Conservation (phyloP, 2,888 invertebrate species). For the Orthosia cruda region DNA sequence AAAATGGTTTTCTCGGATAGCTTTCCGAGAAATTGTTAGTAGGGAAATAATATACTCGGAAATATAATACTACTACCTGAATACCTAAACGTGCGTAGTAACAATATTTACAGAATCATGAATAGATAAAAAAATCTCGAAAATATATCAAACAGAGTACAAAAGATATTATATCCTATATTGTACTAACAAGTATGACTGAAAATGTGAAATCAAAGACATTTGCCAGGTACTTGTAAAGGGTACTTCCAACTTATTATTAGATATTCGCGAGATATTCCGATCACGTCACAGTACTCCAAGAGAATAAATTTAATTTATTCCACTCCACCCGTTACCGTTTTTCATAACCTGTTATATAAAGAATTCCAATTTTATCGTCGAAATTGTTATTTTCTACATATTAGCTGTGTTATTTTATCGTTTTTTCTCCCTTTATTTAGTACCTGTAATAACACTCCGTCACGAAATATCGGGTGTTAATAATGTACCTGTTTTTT, state of each 20-base stretch:
- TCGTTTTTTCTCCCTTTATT: slow-evolving; percentile 37
- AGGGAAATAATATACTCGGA: neutral
- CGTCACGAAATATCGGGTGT: slow-evolving; percentile 41
- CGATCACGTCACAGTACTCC: slow-evolving; percentile 62
- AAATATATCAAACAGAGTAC: neutral
- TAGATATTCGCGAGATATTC: slow-evolving; percentile 60
- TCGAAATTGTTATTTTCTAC: slow-evolving; percentile 63
- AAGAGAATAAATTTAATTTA: slow-evolving; percentile 69
- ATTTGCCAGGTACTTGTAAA: slow-evolving; percentile 45
- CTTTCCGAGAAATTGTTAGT: neutral
- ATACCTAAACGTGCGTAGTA: neutral
- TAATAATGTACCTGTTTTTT: slow-evolving; percentile 13
- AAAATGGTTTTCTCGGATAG: neutral
- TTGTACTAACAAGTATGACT: slow-evolving; percentile 36
- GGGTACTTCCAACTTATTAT: slow-evolving; percentile 54
- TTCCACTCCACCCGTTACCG: slow-evolving; percentile 65
- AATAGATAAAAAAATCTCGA: neutral
- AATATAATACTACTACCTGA: neutral
- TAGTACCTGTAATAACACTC: slow-evolving; percentile 50
- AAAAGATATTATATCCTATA: neutral
- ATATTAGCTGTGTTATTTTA: slow-evolving; percentile 59
- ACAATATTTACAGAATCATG: neutral
- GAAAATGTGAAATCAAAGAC: slow-evolving; percentile 55
- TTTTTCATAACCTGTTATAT: slow-evolving; percentile 67
- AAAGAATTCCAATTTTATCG: slow-evolving; percentile 69